These are phyloP conservation scores for Epinephelus cyanopodus DNA, from an alignment of 2,113 vertebrate species.

Conservation along the genomic window DNA sequence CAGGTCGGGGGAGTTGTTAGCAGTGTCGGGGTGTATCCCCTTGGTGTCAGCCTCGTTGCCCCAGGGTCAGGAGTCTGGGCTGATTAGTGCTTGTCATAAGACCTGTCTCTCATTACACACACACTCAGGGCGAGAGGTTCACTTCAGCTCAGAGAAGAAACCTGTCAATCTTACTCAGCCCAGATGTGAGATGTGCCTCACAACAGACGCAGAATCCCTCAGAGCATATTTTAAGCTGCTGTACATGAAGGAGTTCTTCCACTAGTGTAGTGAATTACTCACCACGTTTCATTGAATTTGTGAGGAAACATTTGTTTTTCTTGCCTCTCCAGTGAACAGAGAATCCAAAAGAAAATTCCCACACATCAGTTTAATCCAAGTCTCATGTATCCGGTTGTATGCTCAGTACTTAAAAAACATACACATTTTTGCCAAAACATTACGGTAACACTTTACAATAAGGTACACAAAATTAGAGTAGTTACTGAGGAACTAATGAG, in stretches of 20 bases:
- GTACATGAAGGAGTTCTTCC: neutral
- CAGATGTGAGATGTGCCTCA: slow-evolving; percentile 46
- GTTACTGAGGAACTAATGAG: too few species aligned
- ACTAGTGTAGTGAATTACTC: neutral
- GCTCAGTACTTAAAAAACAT: too few species aligned
- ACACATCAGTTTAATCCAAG: too few species aligned
- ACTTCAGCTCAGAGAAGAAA: slow-evolving; percentile 66
- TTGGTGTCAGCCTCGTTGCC: slow-evolving; percentile 57
- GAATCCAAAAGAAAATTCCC: too few species aligned
- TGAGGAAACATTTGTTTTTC: too few species aligned
- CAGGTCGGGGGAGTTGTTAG: slow-evolving; percentile 58
- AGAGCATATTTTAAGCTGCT: slow-evolving; percentile 14
- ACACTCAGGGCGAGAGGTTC: slow-evolving; percentile 72
- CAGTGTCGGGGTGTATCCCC: slow-evolving; percentile 43
- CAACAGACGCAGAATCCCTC: slow-evolving; percentile 10
- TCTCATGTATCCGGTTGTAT: too few species aligned
- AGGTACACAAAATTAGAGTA: too few species aligned
- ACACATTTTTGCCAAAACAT: too few species aligned
- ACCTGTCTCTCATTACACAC: slow-evolving; percentile 78
- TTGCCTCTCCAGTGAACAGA: too few species aligned
- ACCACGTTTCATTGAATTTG: too few species aligned
- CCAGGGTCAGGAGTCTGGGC: slow-evolving; percentile 70
- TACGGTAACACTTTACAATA: too few species aligned
- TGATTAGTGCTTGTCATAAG: slow-evolving; percentile 76
- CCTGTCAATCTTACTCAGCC: slow-evolving; percentile 77